A percentile compares a stretch with the other conserved stretches of the same genome.
These are phyloP conservation scores for Camponotus vicinus DNA, from an alignment of 1,140 invertebrate species.

Conservation along the genomic window DNA sequence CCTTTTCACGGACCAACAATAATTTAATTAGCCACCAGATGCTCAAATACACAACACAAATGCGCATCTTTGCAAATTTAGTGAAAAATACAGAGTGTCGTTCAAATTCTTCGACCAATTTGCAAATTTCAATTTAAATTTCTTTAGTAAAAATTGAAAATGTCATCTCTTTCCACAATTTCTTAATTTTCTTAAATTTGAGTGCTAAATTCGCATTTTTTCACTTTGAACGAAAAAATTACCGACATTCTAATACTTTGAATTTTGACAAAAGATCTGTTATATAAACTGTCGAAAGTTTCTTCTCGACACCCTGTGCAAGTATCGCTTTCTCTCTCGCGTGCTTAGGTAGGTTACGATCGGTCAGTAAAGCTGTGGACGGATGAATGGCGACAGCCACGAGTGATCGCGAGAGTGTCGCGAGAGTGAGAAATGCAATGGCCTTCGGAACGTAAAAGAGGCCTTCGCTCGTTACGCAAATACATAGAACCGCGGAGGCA, in stretches of 20 bases:
- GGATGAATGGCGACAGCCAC: constrained; percentile 44
- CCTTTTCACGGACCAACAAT: constrained; percentile 8
- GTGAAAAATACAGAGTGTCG: not conserved
- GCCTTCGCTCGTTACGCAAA: constrained; percentile 56
- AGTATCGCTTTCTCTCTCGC: not conserved
- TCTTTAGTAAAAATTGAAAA: not conserved
- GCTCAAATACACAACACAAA: not conserved
- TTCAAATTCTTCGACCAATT: not conserved
- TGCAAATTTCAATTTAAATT: not conserved
- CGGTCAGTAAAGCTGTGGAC: constrained; percentile 25
- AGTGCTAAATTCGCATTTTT: not conserved
- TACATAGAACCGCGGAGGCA: constrained; percentile 16
- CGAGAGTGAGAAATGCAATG: constrained; percentile 46
- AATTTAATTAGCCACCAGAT: no score
- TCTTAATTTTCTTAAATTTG: not conserved
- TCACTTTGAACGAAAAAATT: not conserved
- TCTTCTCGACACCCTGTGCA: not conserved
- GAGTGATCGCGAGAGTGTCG: constrained; percentile 22
- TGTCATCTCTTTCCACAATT: not conserved
- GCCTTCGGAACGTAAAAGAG: constrained; percentile 44
- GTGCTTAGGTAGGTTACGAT: not conserved
- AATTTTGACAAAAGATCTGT: not conserved
- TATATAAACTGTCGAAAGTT: no score
- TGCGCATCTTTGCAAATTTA: not conserved
- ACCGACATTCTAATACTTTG: not conserved